Conservation (phyloP, 2,797 vertebrate species). For the Melopsittacus undulatus region DNA sequence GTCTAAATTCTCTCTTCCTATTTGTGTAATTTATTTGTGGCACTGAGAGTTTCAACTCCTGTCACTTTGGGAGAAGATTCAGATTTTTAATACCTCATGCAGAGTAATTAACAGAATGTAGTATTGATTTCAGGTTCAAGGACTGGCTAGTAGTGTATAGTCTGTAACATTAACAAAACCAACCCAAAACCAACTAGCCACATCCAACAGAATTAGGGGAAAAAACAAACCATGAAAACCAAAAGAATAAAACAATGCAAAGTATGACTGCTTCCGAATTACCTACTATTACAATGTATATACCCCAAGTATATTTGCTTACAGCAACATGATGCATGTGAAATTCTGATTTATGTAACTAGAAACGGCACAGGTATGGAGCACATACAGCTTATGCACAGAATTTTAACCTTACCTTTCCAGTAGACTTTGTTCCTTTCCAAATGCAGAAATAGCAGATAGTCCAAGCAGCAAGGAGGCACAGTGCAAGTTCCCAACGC, state of each 20-base stretch:
- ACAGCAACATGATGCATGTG: not conserved
- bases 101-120: not conserved
- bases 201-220: not conserved
- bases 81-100: not conserved
- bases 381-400: not conserved
- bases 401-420: conserved; percentile 86
- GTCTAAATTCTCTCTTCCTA: not conserved
- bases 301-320: not conserved
- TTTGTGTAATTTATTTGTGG: not conserved
- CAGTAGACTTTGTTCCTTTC: conserved; percentile 99
- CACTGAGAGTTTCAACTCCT: not conserved
- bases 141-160: not conserved
- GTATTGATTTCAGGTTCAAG: not conserved
- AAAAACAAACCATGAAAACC: not conserved
- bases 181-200: not conserved
- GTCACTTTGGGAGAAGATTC: not conserved
- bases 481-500: conserved; percentile 95
- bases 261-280: not conserved
- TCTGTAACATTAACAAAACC: not conserved
- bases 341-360: not conserved
- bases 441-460: conserved; percentile 99
- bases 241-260: not conserved
- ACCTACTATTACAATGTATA: not conserved
- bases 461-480: conserved; percentile 95
- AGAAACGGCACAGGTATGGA: not conserved